Base-by-base conservation (phyloP, 1,140 invertebrate species). In the Chionoecetes opilio region DNA sequence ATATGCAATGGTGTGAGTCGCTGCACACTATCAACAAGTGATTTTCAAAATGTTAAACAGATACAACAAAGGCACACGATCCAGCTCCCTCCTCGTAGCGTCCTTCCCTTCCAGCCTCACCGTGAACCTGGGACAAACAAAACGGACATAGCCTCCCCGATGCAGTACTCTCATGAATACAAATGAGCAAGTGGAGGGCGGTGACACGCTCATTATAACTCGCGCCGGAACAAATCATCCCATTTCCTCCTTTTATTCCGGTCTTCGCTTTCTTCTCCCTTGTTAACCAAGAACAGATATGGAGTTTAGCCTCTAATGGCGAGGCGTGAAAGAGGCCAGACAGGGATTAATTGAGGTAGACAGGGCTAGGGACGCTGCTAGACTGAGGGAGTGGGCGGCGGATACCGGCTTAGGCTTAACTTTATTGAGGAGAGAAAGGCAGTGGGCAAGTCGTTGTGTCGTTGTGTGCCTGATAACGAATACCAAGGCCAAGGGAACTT, bases 201-300 rank as follows among this genome's bases (percentile, higher is more conserved):
- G 63, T 75, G 63, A 75, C 63, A 75, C 63, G 63, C 63, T 75
- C 63, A 75, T 75, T 75, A 75, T 75, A 75, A 75, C 63, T 75
- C 63, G 11, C 63, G n/a, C 63, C 63, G 63, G 63, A 75, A 75
- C 63, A 75, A 75, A 75, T 75, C 63, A 75, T 75, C 63, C 63
- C 63, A 75, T 75, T 75, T 75, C 63, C 63, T 26, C n/a, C 63
- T 75, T 75, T 75, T 75, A 26, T 75, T 75, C n/a, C 63, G 63
- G 21, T 26, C 63, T 75, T 75, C 63, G 63, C 63, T 75, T 75
- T 75, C 63, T 75, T 75, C 63, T 75, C 21, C 63, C 63, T 75
- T 75, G 63, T 75, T 75, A 75, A n/a, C 63, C 63, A 75, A 75
- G 63, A 75, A 75, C 63, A 75, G 63, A 75, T 75, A 75, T 75